Conservation (phyloP, 2,113 vertebrate species). For the Mungos mungo region DNA sequence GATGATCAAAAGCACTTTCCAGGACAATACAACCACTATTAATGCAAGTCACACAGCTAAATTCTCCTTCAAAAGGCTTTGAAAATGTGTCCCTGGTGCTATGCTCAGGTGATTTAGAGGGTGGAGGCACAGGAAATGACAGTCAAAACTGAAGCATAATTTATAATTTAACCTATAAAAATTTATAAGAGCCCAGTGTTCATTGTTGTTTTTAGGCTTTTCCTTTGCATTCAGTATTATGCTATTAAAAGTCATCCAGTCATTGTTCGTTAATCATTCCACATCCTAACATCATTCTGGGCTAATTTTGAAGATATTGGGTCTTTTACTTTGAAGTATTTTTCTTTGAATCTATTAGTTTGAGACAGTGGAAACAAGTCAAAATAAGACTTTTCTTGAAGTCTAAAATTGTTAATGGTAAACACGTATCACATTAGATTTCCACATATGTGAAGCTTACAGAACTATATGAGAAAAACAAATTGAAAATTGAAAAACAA, state of each 20-base stretch:
- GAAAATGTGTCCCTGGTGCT: not conserved
- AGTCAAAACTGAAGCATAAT: slow-evolving; percentile 24
- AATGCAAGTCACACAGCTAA: slow-evolving; percentile 26
- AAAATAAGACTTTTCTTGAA: not conserved
- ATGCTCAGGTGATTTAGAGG: not conserved
- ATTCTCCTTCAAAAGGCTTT: slow-evolving; percentile 20
- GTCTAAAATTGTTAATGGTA: not conserved
- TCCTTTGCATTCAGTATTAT: not conserved
- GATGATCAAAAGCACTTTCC: slow-evolving; percentile 7
- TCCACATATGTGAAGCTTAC: not conserved
- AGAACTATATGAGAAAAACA: not conserved
- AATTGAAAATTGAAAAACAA: slow-evolving; percentile 42
- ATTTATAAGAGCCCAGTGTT: not conserved
- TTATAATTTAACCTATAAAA: slow-evolving; percentile 37
- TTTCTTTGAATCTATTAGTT: slow-evolving; percentile 20
- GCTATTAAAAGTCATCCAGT: not conserved
- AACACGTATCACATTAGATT: not conserved
- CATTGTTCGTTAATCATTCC: not conserved
- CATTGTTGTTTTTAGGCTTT: not conserved
- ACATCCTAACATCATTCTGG: not conserved
- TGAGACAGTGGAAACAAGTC: not conserved
- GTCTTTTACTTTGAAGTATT: not conserved
- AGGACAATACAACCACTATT: not conserved
- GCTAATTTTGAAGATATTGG: not conserved
- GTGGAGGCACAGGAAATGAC: not conserved